Conservation (phyloP, 2,113 vertebrate genomes). For the Oriolus oriolus region DNA sequence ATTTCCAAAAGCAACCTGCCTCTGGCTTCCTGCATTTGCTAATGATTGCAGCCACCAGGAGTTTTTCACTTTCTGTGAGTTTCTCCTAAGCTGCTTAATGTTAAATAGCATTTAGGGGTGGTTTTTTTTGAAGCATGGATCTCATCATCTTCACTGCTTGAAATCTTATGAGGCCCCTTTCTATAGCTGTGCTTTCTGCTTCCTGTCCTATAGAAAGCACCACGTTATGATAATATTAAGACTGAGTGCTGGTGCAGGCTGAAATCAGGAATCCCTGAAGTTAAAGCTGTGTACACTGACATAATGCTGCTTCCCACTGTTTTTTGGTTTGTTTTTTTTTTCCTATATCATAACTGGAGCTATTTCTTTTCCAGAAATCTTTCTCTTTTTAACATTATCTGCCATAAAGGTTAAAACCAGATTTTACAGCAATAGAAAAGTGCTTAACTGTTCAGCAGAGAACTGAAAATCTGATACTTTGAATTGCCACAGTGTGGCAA, state of each 20-base stretch:
- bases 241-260: neutral
- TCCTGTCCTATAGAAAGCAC: neutral
- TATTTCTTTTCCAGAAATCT: neutral
- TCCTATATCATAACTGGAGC: neutral
- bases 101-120: neutral
- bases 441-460: neutral
- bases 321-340: neutral
- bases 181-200: neutral
- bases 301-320: neutral
- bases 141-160: neutral
- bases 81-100: neutral
- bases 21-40: neutral
- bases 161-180: neutral
- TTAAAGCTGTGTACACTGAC: neutral
- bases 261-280: neutral
- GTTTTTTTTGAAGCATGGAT: neutral
- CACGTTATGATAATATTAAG: neutral
- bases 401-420: neutral
- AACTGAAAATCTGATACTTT: neutral
- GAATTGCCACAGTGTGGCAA: slow-evolving; percentile 47
- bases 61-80: neutral
- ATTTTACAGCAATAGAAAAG: neutral
- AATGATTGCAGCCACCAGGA: neutral
- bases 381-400: neutral
- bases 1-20: neutral